Evolutionary conservation across 2,888 invertebrate genomes (phyloP), one percentile per base, ranked within the genome.

Genomic region (Tinea trinotella): DNA sequence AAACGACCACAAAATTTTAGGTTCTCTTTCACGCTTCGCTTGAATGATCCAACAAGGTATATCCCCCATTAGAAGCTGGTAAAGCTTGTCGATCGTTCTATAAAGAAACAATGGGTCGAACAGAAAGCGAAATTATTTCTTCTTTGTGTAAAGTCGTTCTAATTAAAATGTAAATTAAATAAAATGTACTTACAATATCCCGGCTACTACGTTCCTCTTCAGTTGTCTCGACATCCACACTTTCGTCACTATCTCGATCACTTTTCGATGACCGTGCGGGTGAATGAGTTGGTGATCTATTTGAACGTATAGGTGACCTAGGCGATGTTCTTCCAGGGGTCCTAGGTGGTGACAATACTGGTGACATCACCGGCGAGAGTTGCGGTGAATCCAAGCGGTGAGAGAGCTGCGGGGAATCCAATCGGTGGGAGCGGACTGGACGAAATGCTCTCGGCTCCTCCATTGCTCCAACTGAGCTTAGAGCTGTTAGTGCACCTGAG

Each of bases 151-250:
- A n/a, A n/a, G n/a, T n/a, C n/a, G n/a, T n/a, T n/a, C n/a, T n/a
- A n/a, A n/a, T n/a, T n/a, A n/a, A n/a, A n/a, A n/a, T n/a, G n/a
- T n/a, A 24, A 24, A 24, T 7, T 7, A 7, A 9, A 9, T 40
- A 4, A 2, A 40, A 40, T 3, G 4, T 10, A 50, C 50, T 50
- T 24, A 50, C 50, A 15, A 50, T 50, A 56, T 82, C 73, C 56
- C 74, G 71, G 0, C 67, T 13, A 7, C 13, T 17, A n/a, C 73
- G 78, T 57, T 92, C 93, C 60, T 94, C 94, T 64, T 93, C 94
- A 0, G 94, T 94, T 7, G 94, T 94, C 71, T 95, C 95, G 60
- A 95, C 94, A 66, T 95, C 95, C 9, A 95, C 94, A 60, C 91
- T 90, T 70, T 93, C 94, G 63, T 95, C 93, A 57, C 93, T 93